Evolutionary conservation across 2,113 vertebrate species (phyloP), one percentile per base, ranked within the genome.

Genomic region (Pandion haliaetus): DNA sequence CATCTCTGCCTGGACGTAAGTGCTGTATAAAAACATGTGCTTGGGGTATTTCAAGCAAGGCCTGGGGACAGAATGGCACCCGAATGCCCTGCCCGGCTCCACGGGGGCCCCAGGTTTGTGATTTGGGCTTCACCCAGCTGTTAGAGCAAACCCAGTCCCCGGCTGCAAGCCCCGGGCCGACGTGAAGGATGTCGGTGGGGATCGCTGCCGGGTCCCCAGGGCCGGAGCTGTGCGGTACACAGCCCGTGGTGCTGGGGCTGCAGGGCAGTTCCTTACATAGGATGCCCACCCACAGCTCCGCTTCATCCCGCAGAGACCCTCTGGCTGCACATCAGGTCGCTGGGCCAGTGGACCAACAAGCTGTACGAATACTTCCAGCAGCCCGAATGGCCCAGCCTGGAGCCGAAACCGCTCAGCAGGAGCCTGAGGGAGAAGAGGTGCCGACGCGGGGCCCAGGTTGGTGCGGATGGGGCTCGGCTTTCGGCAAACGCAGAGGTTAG

Each of bases 321-420:
- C 59, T 99, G 99, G 99, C 98, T 99, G 21, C 99, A 99, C 65
- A 94, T 99, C 74, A 98, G 98, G 52, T 99, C 99, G 0, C 97
- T 98, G 98, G 99, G 99, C 52, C 99, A 99, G 79, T 99, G 99
- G 99, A 99, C 99, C 69, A 99, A 96, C 96, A 98, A 98, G 2
- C 97, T 99, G 36, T 98, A 98, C 2, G 98, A 99, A n/a, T 98
- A 98, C 88, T 99, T 99, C 97, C 97, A 98, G 77, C 95, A 94
- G 28, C 95, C 91, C 1, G 91, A 98, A 5, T 77, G 5, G 0
- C 63, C 42, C 25, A 9, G 13, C 9, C 26, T 2, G 5, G 97
- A 94, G 73, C 73, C 47, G 0, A 90, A 98, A 88, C 96, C 82
- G 0, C 95, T 98, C 8, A 73, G 97, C 10, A 83, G 90, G 54